phyloP scores from a whole-genome alignment of 2,888 invertebrate species.

The Hypomecis punctinalis region DNA sequence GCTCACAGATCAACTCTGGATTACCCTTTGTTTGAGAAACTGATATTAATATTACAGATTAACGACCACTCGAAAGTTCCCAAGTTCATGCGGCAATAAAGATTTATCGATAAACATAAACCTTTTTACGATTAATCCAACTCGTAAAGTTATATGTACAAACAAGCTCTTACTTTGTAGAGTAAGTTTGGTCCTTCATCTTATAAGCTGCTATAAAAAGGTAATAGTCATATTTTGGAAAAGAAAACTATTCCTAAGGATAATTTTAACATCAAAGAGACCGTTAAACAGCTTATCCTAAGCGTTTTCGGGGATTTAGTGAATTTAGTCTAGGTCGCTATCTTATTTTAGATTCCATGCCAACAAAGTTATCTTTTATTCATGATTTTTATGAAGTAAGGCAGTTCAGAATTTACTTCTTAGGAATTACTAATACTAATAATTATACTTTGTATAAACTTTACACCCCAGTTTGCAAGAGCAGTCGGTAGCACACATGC shows the following conservation, averaged over 20 bases:
- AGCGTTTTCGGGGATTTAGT: neutral
- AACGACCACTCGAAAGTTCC: slow-evolving; percentile 45
- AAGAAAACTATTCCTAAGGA: slow-evolving; percentile 27
- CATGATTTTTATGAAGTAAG: no score
- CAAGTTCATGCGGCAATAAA: slow-evolving; percentile 44
- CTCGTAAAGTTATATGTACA: slow-evolving; percentile 45
- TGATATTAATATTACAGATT: slow-evolving; percentile 55
- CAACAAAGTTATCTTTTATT: neutral
- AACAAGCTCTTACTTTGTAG: slow-evolving; percentile 33
- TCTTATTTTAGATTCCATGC: neutral
- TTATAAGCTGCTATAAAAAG: slow-evolving; percentile 34
- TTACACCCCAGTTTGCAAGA: slow-evolving; percentile 12
- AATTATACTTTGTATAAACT: slow-evolving; percentile 8
- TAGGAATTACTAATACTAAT: neutral
- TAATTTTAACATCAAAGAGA: slow-evolving; percentile 32
- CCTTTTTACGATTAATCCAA: slow-evolving; percentile 50
- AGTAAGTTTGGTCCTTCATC: slow-evolving; percentile 23
- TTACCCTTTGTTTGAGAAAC: slow-evolving; percentile 59
- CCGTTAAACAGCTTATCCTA: slow-evolving; percentile 6
- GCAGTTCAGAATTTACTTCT: neutral
- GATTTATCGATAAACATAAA: slow-evolving; percentile 49
- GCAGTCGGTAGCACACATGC: slow-evolving; percentile 15
- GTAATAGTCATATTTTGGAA: slow-evolving; percentile 26
- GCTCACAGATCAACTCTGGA: slow-evolving; percentile 49
- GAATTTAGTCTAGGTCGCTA: neutral